Percentiles rank a stretch among this genome's conserved stretches.
These are phyloP conservation scores for Strigamia crassipes DNA, from an alignment of 2,888 invertebrate species.

Conservation along the genomic window DNA sequence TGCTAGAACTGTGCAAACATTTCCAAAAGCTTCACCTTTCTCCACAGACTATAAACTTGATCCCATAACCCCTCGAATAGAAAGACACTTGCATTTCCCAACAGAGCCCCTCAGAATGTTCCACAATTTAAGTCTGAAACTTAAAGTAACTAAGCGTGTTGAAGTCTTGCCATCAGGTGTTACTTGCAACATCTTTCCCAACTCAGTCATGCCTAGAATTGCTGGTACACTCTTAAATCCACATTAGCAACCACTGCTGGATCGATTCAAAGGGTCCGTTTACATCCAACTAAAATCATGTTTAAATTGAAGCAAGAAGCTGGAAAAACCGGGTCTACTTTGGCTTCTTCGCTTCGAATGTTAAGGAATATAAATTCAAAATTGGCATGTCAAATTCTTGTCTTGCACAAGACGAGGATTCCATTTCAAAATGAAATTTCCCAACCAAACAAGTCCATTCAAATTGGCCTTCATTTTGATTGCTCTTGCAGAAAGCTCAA, in stretches of 20 bases:
- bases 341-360: neutral
- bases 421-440: neutral
- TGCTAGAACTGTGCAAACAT: too few species aligned
- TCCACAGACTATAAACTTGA: too few species aligned
- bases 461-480: too few species aligned
- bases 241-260: neutral
- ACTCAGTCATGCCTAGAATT: neutral
- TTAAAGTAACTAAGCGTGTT: too few species aligned
- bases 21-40: too few species aligned
- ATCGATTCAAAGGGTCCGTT: neutral
- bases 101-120: too few species aligned
- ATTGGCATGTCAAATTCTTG: neutral
- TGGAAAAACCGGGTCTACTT: too few species aligned
- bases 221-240: neutral
- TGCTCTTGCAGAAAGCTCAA: too few species aligned
- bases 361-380: neutral
- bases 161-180: neutral
- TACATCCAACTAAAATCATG: neutral
- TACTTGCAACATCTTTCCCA: neutral
- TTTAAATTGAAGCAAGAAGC: neutral
- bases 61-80: too few species aligned
- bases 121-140: too few species aligned
- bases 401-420: neutral
- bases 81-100: too few species aligned
- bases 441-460: neutral